These are phyloP conservation scores for Callyntrura guangdongensis DNA, from an alignment of 2,888 invertebrate species.

Conservation along the genomic window DNA sequence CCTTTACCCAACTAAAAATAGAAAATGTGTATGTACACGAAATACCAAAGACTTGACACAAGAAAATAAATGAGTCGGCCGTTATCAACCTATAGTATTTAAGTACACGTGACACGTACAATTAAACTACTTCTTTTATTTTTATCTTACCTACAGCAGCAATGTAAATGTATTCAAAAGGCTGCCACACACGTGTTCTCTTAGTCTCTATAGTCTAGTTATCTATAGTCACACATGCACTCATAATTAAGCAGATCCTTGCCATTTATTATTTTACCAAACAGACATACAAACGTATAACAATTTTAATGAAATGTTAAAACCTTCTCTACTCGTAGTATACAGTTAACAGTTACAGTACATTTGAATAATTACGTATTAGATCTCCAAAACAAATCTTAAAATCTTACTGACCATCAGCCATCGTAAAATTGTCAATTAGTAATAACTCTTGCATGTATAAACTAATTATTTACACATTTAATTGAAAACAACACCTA, in stretches of 20 bases:
- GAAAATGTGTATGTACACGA: background rate
- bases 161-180: too few relatives aligned
- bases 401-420: background rate
- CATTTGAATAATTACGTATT: background rate
- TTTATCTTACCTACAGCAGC: too few relatives aligned
- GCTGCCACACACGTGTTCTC: too few relatives aligned
- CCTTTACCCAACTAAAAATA: background rate
- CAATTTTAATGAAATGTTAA: background rate
- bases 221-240: background rate
- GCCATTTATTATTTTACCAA: too few relatives aligned
- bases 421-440: background rate
- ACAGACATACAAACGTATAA: too few relatives aligned
- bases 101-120: too few relatives aligned
- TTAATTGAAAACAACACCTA: too few relatives aligned
- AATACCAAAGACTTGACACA: background rate
- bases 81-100: too few relatives aligned
- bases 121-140: too few relatives aligned
- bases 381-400: background rate
- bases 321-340: background rate
- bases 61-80: too few relatives aligned
- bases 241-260: background rate
- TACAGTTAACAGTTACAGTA: conserved; percentile 32
- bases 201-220: too few relatives aligned
- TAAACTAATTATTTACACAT: too few relatives aligned
- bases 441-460: background rate